phyloP scores from a whole-genome alignment of 2,113 vertebrate species.

The Bothrops jararaca region DNA sequence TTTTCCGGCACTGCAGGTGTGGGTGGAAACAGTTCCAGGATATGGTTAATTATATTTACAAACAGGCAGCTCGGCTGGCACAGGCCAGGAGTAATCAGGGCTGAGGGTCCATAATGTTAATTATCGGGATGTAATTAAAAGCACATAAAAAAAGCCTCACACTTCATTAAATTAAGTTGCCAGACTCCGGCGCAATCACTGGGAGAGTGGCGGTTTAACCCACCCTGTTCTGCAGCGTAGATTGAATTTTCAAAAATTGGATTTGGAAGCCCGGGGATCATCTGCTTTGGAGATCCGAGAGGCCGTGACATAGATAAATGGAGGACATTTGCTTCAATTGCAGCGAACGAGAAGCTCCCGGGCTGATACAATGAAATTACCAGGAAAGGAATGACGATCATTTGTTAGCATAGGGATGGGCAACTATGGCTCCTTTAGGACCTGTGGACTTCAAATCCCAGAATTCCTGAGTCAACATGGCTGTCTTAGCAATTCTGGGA shows the following conservation, averaged over 20 bases:
- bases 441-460: no score
- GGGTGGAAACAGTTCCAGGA: neutral
- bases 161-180: slow-evolving; percentile 70
- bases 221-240: neutral
- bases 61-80: slow-evolving; percentile 54
- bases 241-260: neutral
- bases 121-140: slow-evolving; percentile 72
- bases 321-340: neutral
- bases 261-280: neutral
- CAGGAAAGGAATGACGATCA: neutral
- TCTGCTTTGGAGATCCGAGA: neutral
- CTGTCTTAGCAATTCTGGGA: no score
- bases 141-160: slow-evolving; percentile 66
- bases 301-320: neutral
- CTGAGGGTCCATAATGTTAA: slow-evolving; percentile 67
- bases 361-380: neutral
- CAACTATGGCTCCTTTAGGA: neutral
- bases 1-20: neutral
- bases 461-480: no score
- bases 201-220: neutral
- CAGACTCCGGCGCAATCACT: neutral
- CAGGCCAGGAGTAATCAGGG: slow-evolving; percentile 59
- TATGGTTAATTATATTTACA: slow-evolving; percentile 47
- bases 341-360: neutral
- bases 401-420: neutral